Conservation (phyloP, 2,888 invertebrate genomes). For the Chrysodeixis includens region DNA sequence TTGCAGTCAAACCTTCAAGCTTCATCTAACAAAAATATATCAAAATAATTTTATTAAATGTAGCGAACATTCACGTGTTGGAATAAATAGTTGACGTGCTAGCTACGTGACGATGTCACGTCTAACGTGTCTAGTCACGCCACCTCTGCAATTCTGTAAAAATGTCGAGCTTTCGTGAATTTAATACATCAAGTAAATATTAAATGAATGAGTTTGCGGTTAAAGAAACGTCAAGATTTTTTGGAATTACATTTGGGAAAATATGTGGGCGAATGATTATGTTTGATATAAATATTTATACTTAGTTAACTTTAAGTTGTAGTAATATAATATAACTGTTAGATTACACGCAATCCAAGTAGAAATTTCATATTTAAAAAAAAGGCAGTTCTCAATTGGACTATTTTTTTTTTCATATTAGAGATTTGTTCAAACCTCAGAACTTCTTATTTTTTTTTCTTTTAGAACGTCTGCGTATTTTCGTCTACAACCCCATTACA, state of each 20-base stretch:
- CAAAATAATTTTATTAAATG: neutral
- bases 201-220: neutral
- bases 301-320: neutral
- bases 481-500: too few species aligned
- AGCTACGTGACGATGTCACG: slow-evolving; percentile 1
- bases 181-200: neutral
- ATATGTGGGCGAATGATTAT: neutral
- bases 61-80: neutral
- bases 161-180: neutral
- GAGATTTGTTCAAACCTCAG: too few species aligned
- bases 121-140: neutral
- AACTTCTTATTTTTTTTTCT: too few species aligned
- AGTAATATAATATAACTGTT: too few species aligned
- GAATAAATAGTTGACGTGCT: neutral
- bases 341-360: too few species aligned
- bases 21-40: neutral
- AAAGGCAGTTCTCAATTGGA: too few species aligned
- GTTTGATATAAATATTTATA: neutral
- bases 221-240: neutral
- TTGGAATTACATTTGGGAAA: neutral
- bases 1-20: neutral
- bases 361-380: too few species aligned
- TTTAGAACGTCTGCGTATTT: too few species aligned
- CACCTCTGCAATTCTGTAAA: neutral
- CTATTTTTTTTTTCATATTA: too few species aligned